Percentiles rank a stretch among this genome's conserved stretches.
Conservation (phyloP, 2,113 vertebrate species). For the Proterorhinus semilunaris region DNA sequence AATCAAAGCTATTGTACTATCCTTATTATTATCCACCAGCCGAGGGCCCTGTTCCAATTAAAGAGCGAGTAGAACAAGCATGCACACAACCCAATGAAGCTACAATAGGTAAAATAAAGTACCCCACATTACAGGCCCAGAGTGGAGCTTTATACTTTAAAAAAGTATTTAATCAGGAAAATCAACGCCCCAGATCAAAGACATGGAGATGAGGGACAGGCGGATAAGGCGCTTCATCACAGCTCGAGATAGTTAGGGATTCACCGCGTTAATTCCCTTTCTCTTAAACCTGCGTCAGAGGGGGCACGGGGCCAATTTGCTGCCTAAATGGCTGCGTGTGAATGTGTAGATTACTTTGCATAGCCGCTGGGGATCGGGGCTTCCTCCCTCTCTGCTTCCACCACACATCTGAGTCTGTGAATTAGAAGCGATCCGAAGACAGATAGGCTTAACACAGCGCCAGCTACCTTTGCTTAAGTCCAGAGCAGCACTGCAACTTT, state of each 20-base stretch:
- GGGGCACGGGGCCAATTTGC: conserved; percentile 75
- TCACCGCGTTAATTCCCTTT: conserved; percentile 73
- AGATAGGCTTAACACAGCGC: conserved; percentile 71
- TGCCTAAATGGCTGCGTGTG: conserved; percentile 76
- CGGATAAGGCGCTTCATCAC: conserved; percentile 77
- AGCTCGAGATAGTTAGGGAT: conserved; percentile 74
- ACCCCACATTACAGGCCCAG: conserved; percentile 65
- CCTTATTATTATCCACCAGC: conserved; percentile 65
- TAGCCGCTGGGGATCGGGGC: conserved; percentile 69
- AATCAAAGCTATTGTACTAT: conserved; percentile 63
- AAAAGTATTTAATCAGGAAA: conserved; percentile 80
- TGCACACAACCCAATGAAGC: conserved; percentile 62
- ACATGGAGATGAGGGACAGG: conserved; percentile 73
- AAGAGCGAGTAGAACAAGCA: conserved; percentile 66
- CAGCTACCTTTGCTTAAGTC: conserved; percentile 66
- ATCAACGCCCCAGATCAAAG: conserved; percentile 78
- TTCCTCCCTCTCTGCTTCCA: conserved; percentile 55
- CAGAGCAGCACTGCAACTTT: conserved; percentile 64
- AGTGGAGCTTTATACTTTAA: conserved; percentile 74
- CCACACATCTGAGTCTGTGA: conserved; percentile 65
- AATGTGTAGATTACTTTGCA: conserved; percentile 76
- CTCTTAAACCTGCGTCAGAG: conserved; percentile 75
- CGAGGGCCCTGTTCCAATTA: conserved; percentile 71
- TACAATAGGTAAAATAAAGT: conserved; percentile 73
- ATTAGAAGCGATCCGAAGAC: conserved; percentile 73